Evolutionary conservation across 2,888 invertebrate species (phyloP), one percentile per base, ranked within the genome.

Genomic region (Amphipoea lucens): DNA sequence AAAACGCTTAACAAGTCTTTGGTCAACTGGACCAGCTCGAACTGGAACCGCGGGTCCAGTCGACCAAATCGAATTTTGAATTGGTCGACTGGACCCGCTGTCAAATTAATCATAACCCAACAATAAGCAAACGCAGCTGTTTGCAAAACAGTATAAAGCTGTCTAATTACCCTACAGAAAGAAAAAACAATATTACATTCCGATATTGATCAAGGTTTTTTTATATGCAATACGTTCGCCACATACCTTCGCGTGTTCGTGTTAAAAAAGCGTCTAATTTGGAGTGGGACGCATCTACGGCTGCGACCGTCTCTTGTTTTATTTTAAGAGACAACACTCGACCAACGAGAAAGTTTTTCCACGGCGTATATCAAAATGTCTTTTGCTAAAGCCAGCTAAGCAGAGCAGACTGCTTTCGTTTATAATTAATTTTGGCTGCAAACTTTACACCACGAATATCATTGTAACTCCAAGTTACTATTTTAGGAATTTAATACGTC

Each of bases 291-390:
- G 81, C 79, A 81, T 78, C 89, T 74, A 82, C 72, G 68, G 76
- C 67, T 81, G 78, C 75, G 77, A 86, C 76, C 68, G 80, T 83
- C 70, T 83, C 81, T 88, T 81, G 87, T 89, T 89, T 87, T 89
- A 89, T 90, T 91, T 90, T 85, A 70, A 82, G 83, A 85, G 81
- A 89, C 85, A 89, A 83, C 85, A 85, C 83, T 82, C 84, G 77
- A 74, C 80, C 83, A 79, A 84, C 87, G 84, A 84, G 78, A 87
- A 90, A 91, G 87, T 90, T 91, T 92, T 90, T 88, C 90, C 88
- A 84, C 90, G 86, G 87, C 89, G 88, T 92, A 90, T 90, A 91
- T 92, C 91, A 92, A 93, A 92, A 89, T 90, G 90, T 92, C 91
- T 91, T 91, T 89, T 89, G 87, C 89, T 90, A 90, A 92, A 91